A percentile compares a stretch with the other conserved stretches of the same genome.
phyloP scores from a whole-genome alignment of 2,113 vertebrate genomes.

The Phylloscopus whistleri region DNA sequence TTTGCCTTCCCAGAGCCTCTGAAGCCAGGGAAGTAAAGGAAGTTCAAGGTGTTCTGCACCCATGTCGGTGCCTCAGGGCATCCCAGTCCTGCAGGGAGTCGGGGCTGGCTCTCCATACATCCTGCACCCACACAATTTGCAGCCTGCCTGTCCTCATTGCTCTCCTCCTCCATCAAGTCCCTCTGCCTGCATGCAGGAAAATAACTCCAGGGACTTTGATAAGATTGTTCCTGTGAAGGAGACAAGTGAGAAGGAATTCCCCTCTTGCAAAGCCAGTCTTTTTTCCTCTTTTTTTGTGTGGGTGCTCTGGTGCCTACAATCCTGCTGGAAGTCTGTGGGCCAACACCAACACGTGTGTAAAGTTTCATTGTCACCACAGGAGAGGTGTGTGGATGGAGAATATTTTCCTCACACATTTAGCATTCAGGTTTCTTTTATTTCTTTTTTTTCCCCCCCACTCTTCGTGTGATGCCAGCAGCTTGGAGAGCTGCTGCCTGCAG shows the following conservation, averaged over 20 bases:
- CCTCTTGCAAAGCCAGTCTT: not conserved
- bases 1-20: not conserved
- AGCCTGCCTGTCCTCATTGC: not conserved
- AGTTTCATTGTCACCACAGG: not conserved
- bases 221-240: not conserved
- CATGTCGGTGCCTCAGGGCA: fast-evolving
- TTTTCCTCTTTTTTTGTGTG: not conserved
- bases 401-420: not conserved
- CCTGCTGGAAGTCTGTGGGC: not conserved
- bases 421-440: not conserved
- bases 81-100: not conserved
- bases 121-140: not conserved
- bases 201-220: not conserved
- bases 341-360: not conserved
- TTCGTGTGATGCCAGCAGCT: not conserved
- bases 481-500: not conserved
- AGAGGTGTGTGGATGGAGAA: not conserved
- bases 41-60: not conserved
- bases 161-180: not conserved
- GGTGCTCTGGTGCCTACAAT: fast-evolving
- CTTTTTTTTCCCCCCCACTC: not conserved
- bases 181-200: not conserved
- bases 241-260: not conserved
- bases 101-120: not conserved
- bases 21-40: not conserved